These are phyloP conservation scores for Pholis gunnellus DNA, from an alignment of 2,113 vertebrate species.

Conservation along the genomic window DNA sequence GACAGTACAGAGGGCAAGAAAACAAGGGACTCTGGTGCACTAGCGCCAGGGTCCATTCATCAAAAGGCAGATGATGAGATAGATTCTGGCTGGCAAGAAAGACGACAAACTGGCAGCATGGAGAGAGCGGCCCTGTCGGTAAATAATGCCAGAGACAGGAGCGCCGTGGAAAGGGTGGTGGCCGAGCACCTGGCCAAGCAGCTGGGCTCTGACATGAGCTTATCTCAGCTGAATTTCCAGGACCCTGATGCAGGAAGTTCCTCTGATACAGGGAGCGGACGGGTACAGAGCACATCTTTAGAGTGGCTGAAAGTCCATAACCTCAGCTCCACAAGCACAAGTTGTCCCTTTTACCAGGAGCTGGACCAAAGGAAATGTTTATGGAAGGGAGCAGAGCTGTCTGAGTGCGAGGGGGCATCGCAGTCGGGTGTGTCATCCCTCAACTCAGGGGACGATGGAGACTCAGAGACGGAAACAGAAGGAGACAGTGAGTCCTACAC, in stretches of 20 bases:
- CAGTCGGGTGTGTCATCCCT: slow-evolving; percentile 87
- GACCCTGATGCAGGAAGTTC: slow-evolving; percentile 10
- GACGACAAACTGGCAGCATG: background rate
- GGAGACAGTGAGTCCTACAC: slow-evolving; percentile 92
- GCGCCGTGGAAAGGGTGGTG: slow-evolving; percentile 86
- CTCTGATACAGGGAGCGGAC: slow-evolving; percentile 62
- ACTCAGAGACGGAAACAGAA: slow-evolving; percentile 93
- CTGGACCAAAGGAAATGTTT: slow-evolving; percentile 71
- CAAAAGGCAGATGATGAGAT: slow-evolving; percentile 50
- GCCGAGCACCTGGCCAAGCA: slow-evolving; percentile 86
- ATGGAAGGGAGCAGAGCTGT: slow-evolving; percentile 66
- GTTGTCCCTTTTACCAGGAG: slow-evolving; percentile 89
- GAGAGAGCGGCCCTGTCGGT: background rate
- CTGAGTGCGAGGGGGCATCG: slow-evolving; percentile 80
- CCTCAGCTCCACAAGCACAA: slow-evolving; percentile 77
- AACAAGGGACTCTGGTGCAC: slow-evolving; percentile 21
- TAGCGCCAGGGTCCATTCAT: slow-evolving; percentile 15
- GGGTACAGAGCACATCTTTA: slow-evolving; percentile 71
- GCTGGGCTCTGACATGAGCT: slow-evolving; percentile 83
- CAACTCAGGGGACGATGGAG: slow-evolving; percentile 88
- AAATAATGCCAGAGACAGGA: slow-evolving; percentile 73
- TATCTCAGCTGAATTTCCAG: slow-evolving; percentile 31
- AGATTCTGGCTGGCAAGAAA: background rate
- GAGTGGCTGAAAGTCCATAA: slow-evolving; percentile 83
- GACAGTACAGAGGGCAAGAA: slow-evolving; percentile 29